Percentiles rank a stretch among this genome's conserved stretches.
Evolutionary conservation across 2,797 vertebrate species (phyloP).

Genomic region (Meriones psammophilus): DNA sequence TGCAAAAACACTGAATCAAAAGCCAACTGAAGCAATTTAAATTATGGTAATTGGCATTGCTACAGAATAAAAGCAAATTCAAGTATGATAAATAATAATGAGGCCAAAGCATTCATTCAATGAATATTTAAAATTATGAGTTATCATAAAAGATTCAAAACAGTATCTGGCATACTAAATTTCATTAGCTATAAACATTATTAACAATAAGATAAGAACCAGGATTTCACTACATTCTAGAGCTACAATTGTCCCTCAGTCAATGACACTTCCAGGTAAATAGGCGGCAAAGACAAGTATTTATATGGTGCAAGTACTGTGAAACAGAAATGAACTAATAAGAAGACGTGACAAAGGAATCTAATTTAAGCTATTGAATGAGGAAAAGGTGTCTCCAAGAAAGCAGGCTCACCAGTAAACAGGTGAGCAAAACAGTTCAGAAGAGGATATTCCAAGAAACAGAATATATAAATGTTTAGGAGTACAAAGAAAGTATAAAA

Average conservation of each 20-base stretch:
- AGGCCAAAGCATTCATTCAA: background rate
- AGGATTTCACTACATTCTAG: background rate
- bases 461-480: background rate
- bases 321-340: background rate
- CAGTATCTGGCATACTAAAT: background rate
- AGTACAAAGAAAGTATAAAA: background rate
- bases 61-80: slow-evolving; percentile 15
- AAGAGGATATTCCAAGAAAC: slow-evolving; percentile 1
- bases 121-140: background rate
- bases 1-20: background rate
- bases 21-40: slow-evolving; percentile 31
- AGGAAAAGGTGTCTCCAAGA: background rate
- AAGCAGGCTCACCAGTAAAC: background rate
- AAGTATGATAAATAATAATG: background rate
- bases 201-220: background rate
- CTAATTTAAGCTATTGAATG: background rate
- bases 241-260: background rate
- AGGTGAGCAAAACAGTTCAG: background rate
- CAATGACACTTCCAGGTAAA: background rate
- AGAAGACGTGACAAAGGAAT: background rate
- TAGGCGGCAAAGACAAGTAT: background rate
- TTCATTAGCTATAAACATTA: slow-evolving; percentile 6
- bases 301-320: slow-evolving; percentile 14
- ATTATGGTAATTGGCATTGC: background rate
- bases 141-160: slow-evolving; percentile 22